Conservation (phyloP, 2,113 vertebrate genomes). For the Cynopterus brachyotis region DNA sequence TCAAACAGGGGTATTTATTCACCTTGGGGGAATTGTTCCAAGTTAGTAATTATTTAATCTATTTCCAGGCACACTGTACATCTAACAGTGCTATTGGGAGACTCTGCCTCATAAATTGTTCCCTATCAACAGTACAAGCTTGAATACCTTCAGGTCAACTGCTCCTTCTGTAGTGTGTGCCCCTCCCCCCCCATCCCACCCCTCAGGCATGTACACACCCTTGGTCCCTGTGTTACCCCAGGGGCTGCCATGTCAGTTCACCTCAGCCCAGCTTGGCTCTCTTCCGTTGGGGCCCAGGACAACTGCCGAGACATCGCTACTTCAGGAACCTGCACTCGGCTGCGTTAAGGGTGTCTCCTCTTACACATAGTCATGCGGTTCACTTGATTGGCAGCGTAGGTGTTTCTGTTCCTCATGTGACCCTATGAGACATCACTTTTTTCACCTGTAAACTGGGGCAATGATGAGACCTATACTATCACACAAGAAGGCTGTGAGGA, state of each 20-base stretch:
- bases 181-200: too few relatives aligned
- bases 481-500: neutral
- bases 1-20: neutral
- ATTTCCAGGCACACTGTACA: neutral
- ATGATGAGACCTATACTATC: neutral
- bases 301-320: neutral
- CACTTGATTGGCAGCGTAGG: neutral
- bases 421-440: neutral
- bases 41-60: neutral
- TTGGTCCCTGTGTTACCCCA: rapidly evolving
- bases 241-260: neutral
- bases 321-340: neutral
- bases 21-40: neutral
- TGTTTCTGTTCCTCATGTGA: neutral
- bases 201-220: neutral
- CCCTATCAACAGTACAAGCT: neutral
- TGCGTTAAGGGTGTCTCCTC: neutral
- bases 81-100: neutral
- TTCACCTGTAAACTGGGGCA: neutral
- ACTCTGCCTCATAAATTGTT: neutral
- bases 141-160: neutral
- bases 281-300: neutral
- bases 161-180: neutral
- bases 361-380: too few relatives aligned
- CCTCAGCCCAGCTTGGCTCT: neutral